phyloP scores from a whole-genome alignment of 1,140 invertebrate species.

The Pemphigus obesinymphae region DNA sequence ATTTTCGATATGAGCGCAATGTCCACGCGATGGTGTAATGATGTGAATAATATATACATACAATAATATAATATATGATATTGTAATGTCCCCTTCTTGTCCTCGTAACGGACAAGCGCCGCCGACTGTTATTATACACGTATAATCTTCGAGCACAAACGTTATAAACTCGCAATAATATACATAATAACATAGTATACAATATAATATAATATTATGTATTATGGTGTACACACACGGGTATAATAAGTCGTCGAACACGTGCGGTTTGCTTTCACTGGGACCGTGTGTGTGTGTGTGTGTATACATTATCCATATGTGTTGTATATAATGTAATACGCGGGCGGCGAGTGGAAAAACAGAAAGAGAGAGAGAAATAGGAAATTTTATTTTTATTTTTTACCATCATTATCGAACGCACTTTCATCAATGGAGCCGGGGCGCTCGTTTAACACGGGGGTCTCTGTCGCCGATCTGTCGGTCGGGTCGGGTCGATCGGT shows the following conservation, averaged over 20 bases:
- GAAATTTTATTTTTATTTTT: background rate
- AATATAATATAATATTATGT: background rate
- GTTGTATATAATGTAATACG: background rate
- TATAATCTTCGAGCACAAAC: background rate
- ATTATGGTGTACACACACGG: background rate
- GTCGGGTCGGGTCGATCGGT: too few species aligned
- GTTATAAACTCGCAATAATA: too few species aligned
- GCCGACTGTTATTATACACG: too few species aligned
- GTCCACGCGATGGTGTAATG: too few species aligned
- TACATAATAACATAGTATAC: too few species aligned
- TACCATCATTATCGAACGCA: background rate
- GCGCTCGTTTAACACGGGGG: background rate
- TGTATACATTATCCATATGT: too few species aligned
- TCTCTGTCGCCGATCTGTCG: too few species aligned
- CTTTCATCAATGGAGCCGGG: background rate
- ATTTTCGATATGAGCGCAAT: too few species aligned
- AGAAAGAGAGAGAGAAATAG: background rate
- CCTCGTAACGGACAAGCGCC: too few species aligned
- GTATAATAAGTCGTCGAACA: background rate
- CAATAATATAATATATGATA: too few species aligned
- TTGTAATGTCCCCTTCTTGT: background rate
- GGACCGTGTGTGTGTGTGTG: too few species aligned
- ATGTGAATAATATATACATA: too few species aligned
- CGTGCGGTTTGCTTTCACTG: constrained; percentile 6
- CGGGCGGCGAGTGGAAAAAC: background rate